Evolutionary conservation across 2,113 vertebrate genomes (phyloP).

Genomic region (Desmodus rotundus): DNA sequence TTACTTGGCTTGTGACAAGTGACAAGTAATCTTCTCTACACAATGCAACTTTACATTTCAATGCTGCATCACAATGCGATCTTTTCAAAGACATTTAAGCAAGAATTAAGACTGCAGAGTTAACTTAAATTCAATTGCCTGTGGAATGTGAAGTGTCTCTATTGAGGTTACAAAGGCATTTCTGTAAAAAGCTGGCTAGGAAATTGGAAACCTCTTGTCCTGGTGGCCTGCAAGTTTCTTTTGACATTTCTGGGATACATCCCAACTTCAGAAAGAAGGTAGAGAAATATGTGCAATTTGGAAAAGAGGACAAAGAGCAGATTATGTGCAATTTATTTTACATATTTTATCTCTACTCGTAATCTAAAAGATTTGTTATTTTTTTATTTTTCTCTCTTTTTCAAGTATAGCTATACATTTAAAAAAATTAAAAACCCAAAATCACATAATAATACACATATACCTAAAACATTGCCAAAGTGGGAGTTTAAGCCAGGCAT

Average conservation of each 20-base stretch:
- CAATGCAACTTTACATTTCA: conserved; percentile 50
- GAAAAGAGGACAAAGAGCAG: neutral
- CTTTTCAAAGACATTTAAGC: conserved; percentile 49
- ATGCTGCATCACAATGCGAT: conserved; percentile 17
- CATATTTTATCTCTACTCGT: neutral
- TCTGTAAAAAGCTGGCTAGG: neutral
- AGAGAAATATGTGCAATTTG: neutral
- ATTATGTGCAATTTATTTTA: neutral
- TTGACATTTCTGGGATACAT: neutral
- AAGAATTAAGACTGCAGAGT: conserved; percentile 51
- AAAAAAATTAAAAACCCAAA: neutral
- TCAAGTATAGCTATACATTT: neutral
- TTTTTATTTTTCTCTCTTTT: neutral
- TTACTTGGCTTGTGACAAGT: conserved; percentile 52
- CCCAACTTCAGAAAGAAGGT: neutral
- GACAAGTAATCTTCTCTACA: conserved; percentile 57
- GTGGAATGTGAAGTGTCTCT: neutral
- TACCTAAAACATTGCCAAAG: neutral
- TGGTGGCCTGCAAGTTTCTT: neutral
- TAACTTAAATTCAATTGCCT: conserved; percentile 34
- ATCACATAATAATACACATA: neutral
- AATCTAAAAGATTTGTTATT: neutral
- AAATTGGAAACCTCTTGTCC: neutral
- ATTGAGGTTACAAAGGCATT: conserved; percentile 8
- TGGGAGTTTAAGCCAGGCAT: neutral